A percentile compares a stretch with the other conserved stretches of the same genome.
phyloP scores from a whole-genome alignment of 2,888 invertebrate genomes.

The Drosophila fulvimacula region DNA sequence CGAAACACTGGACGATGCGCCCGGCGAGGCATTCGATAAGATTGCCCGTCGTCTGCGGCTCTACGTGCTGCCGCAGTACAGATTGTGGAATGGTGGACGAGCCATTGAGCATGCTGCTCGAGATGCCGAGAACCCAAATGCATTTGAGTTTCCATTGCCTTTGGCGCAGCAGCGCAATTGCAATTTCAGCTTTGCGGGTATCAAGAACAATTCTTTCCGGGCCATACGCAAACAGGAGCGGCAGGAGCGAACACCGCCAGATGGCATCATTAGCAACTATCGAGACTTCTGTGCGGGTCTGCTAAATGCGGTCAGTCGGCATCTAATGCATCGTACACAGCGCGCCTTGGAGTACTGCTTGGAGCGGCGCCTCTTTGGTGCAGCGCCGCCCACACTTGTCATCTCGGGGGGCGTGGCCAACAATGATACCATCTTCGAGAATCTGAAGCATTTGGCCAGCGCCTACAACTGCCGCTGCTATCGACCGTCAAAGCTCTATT shows the following conservation, averaged over 20 bases:
- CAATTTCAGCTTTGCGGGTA: conserved; percentile 95
- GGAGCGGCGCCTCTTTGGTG: conserved; percentile 87
- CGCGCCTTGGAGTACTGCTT: conserved; percentile 92
- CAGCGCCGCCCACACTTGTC: conserved; percentile 87
- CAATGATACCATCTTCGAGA: conserved; percentile 91
- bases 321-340: conserved; percentile 92
- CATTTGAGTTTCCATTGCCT: conserved; percentile 89
- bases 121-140: conserved; percentile 87
- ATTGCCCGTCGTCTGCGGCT: conserved; percentile 94
- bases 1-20: conserved; percentile 92
- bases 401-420: conserved; percentile 99
- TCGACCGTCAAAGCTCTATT: conserved; percentile 93
- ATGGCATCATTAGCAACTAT: conserved; percentile 90
- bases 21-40: conserved; percentile 97
- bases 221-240: conserved; percentile 87
- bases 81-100: conserved; percentile 90
- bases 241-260: conserved; percentile 86
- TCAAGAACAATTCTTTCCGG: conserved; percentile 88
- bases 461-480: conserved; percentile 88
- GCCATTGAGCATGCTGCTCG: conserved; percentile 93
- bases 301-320: conserved; percentile 90
- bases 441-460: conserved; percentile 89
- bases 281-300: conserved; percentile 94
- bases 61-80: conserved; percentile 90
- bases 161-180: conserved; percentile 90